Evolutionary conservation across 1,140 invertebrate genomes (phyloP).

Genomic region (Scaptodrosophila lebanonensis): DNA sequence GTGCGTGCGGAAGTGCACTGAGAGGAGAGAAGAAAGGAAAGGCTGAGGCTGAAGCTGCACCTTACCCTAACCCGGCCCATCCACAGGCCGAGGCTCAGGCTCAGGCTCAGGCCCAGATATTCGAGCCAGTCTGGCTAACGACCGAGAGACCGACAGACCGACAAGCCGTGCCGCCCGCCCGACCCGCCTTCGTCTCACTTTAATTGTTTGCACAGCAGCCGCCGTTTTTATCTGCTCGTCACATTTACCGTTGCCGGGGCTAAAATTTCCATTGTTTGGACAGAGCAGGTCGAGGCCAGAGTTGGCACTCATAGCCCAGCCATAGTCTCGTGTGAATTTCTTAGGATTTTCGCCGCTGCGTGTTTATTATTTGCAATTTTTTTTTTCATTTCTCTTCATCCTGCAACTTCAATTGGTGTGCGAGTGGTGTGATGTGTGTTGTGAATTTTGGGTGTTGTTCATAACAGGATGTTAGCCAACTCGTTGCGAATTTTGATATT

Average conservation of each 20-base stretch:
- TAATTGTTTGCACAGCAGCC: slow-evolving; percentile 67
- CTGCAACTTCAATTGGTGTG: no score
- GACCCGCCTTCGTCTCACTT: slow-evolving; percentile 27
- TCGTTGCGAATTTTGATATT: no score
- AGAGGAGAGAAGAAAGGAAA: slow-evolving; percentile 16
- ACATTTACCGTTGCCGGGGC: slow-evolving; percentile 53
- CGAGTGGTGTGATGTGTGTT: no score
- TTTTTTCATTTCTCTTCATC: slow-evolving; percentile 22
- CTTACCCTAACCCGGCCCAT: slow-evolving; percentile 27
- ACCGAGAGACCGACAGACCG: no score
- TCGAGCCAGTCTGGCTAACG: no score
- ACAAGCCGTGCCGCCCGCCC: slow-evolving; percentile 5
- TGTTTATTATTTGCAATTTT: slow-evolving; percentile 45
- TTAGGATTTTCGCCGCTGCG: slow-evolving; percentile 35
- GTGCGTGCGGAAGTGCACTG: slow-evolving; percentile 43
- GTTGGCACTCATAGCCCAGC: slow-evolving; percentile 32
- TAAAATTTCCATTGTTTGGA: slow-evolving; percentile 37
- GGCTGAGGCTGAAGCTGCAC: slow-evolving; percentile 24
- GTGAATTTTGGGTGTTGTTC: slow-evolving; percentile 7
- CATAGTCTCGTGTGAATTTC: slow-evolving; percentile 55
- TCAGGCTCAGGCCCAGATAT: no score
- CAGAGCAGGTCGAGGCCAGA: neutral
- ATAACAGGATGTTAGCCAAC: slow-evolving; percentile 45
- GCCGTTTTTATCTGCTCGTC: slow-evolving; percentile 46
- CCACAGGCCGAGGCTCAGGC: no score